phyloP scores from a whole-genome alignment of 1,140 invertebrate species.

The Hydropsyche tenuis region DNA sequence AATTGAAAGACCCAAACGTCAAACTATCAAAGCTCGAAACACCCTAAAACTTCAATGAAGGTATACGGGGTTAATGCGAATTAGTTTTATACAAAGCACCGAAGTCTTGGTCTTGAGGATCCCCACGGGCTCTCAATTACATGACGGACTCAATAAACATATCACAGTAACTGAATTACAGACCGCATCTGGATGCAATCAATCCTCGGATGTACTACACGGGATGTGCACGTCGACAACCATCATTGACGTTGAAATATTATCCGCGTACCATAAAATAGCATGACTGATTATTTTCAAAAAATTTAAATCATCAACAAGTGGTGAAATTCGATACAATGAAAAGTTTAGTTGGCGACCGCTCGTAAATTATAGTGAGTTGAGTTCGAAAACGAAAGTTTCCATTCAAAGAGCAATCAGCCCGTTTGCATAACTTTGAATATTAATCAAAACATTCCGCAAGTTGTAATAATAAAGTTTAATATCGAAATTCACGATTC shows the following conservation, averaged over 20 bases:
- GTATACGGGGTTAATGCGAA: constrained; percentile 7
- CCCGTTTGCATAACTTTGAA: too few species aligned
- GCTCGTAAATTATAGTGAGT: too few species aligned
- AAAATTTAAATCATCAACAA: too few species aligned
- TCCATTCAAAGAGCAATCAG: too few species aligned
- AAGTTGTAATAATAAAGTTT: too few species aligned
- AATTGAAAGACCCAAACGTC: neutral
- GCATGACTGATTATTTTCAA: neutral
- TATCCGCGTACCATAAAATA: neutral
- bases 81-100: constrained; percentile 12
- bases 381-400: too few species aligned
- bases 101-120: neutral
- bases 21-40: neutral
- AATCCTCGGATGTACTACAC: constrained; percentile 24
- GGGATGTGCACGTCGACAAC: constrained; percentile 1
- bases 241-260: neutral
- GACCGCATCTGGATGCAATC: constrained; percentile 23
- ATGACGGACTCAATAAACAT: constrained; percentile 34
- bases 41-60: neutral
- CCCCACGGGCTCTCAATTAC: constrained; percentile 24
- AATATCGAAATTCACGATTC: too few species aligned
- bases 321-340: too few species aligned
- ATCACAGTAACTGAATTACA: constrained; percentile 36
- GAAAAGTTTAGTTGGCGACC: too few species aligned
- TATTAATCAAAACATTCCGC: too few species aligned